Base-by-base conservation (phyloP, 2,888 invertebrate species). In the Urechis unicinctus region DNA sequence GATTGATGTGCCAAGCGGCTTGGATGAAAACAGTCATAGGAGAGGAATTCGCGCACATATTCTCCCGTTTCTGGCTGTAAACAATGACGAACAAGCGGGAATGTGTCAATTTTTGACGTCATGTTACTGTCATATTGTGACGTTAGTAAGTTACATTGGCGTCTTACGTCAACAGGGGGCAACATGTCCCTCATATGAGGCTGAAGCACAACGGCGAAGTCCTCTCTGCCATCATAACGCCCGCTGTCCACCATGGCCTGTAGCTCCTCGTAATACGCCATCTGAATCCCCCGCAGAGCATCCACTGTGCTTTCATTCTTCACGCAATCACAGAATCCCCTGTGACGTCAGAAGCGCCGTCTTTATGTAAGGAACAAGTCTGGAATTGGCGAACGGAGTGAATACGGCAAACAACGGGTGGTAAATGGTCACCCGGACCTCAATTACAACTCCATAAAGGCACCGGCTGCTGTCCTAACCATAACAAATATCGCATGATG, bases 171-270 rank as follows among this genome's bases (percentile, higher is more conserved):
- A 46, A 24, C 55, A n/a, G 71, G 74, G 5, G 66, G 59, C 17
- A 47, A 49, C 25, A 67, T 68, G 28, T 72, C 61, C 25, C 62
- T 55, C 44, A 71, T 68, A 62, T 72, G 70, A 2, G 76, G 75
- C 61, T 76, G 77, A 13, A 69, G 52, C 2, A 77, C 72, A 1
- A 75, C 73, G n/a, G 75, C 71, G 59, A 77, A 76, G 58, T 74
- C 73, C 24, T 73, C 71, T 45, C 61, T 59, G 4, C 63, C 66
- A 53, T 75, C 75, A 56, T 74, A 77, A 29, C 68, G 59, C 1
- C 75, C 74, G 3, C 68, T 48, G 22, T 56, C 53, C 9, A 25
- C 41, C 29, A 61, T 58, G 6, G 26, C 44, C 22, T 43, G 36
- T 41, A 62, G 50, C n/a, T 22, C 51, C 3, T 61, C 52, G 30